A percentile compares a stretch with the other conserved stretches of the same genome.
Conservation (phyloP, 2,888 invertebrate species). For the Sarcophaga subvicina region DNA sequence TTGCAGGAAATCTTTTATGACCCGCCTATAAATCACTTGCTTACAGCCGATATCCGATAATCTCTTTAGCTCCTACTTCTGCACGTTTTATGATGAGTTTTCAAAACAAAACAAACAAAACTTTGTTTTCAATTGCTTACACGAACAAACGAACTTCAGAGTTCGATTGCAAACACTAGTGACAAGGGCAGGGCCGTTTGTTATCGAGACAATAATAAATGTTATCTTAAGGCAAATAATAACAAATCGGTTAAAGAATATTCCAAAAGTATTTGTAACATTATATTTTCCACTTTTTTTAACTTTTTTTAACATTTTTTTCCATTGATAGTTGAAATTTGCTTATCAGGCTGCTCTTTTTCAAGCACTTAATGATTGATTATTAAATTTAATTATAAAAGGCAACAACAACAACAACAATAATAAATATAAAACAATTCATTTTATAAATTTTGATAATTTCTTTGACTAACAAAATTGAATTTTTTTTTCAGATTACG, state of each 20-base stretch:
- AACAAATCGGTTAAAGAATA: not conserved
- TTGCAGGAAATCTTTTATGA: too few species aligned
- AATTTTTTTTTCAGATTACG: conserved; percentile 59
- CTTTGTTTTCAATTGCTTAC: too few species aligned
- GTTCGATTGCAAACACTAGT: too few species aligned
- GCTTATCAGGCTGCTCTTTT: conserved; percentile 16
- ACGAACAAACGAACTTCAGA: too few species aligned
- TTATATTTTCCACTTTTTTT: conserved; percentile 32
- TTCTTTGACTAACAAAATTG: conserved; percentile 34
- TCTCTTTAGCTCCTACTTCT: too few species aligned
- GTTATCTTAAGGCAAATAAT: too few species aligned
- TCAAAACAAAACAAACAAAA: too few species aligned
- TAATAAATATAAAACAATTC: not conserved
- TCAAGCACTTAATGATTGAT: not conserved
- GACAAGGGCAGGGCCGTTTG: too few species aligned
- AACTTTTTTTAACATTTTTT: not conserved
- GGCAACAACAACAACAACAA: not conserved
- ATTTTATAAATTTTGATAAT: conserved; percentile 39
- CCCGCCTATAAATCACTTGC: too few species aligned
- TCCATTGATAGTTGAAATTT: conserved; percentile 19
- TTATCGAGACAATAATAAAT: too few species aligned
- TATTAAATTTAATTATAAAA: conserved; percentile 12
- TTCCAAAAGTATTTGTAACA: conserved; percentile 24
- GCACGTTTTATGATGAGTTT: too few species aligned
- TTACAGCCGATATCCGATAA: too few species aligned